phyloP scores from a whole-genome alignment of 2,113 vertebrate species.

The Mesocricetus auratus region DNA sequence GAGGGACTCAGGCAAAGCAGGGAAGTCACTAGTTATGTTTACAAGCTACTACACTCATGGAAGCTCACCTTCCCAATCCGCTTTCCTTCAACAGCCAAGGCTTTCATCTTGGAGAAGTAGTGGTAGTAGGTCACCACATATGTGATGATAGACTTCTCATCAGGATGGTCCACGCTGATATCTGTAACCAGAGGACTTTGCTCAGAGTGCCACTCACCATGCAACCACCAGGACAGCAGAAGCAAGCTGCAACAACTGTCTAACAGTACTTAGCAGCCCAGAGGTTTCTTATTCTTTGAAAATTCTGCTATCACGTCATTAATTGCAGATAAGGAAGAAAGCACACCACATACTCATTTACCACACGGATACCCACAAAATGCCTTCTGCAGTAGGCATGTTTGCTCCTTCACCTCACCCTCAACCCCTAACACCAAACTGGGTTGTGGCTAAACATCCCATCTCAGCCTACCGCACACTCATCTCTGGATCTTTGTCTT shows the following conservation, averaged over 20 bases:
- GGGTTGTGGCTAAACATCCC: not conserved
- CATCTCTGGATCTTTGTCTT: not conserved
- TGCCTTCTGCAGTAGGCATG: not conserved
- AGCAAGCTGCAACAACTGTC: not conserved
- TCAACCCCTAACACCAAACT: not conserved
- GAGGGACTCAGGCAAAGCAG: not conserved
- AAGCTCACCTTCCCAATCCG: constrained; percentile 95
- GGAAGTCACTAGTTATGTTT: not conserved
- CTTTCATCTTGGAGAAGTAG: constrained; percentile 99
- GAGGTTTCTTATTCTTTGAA: not conserved
- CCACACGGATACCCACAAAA: not conserved
- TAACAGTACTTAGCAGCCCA: not conserved
- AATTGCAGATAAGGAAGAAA: not conserved
- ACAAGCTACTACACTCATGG: not conserved
- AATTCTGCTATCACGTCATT: not conserved
- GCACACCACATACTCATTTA: not conserved
- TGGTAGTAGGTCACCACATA: constrained; percentile 99
- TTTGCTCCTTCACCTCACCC: rapidly evolving
- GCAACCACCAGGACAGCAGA: not conserved
- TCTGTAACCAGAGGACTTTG: constrained; percentile 87
- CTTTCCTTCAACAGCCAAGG: constrained; percentile 97
- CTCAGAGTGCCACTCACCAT: constrained; percentile 44
- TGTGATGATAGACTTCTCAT: constrained; percentile 99
- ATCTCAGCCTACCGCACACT: not conserved
- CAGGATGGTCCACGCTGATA: constrained; percentile 98